Evolutionary conservation across 2,888 invertebrate genomes (phyloP), one percentile per base, ranked within the genome.

Genomic region (Stegana nigrithorax): DNA sequence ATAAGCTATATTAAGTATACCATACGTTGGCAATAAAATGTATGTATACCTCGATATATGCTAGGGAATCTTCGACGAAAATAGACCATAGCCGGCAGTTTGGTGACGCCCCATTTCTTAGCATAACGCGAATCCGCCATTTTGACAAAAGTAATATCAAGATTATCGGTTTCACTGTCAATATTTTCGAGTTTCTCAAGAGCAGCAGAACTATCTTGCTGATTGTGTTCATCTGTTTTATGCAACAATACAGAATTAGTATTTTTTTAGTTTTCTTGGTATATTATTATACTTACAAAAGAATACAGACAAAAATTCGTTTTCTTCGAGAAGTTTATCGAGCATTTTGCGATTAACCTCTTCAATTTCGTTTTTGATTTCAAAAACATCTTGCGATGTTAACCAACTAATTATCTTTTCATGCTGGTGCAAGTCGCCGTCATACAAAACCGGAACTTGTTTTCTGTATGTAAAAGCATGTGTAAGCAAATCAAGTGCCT

Each of bases 301-400:
- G 84, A 94, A 97, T 59, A 98, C 96, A 5, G 96, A 93, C 56
- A 98, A 88, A 82, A 96, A 97, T 87, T 97, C 97, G 78, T 96
- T 96, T 84, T 97, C 97, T 72, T 96, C 95, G 59, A 97, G 86
- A 19, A 97, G 87, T 86, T 97, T 97, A 81, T 97, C 96, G 78
- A 97, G 88, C 95, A 97, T 97, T 87, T 97, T 96, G 67, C 94
- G 91, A 85, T 97, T 97, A 7, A 98, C 97, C 84, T 97, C 97
- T 84, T 97, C 97, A 80, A 97, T 97, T 89, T 96, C 96, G 82
- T 96, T 96, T 87, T 95, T 96, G 59, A 96, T 92, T 86, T 96
- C 96, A 86, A 96, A 96, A 59, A 96, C 94, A 83, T 96, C 96
- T 81, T 96, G 96, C 53, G 95, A 95, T 25, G 96, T 96, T 44